Conservation (phyloP, 2,797 vertebrate species). For the Xenentodon cancila region DNA sequence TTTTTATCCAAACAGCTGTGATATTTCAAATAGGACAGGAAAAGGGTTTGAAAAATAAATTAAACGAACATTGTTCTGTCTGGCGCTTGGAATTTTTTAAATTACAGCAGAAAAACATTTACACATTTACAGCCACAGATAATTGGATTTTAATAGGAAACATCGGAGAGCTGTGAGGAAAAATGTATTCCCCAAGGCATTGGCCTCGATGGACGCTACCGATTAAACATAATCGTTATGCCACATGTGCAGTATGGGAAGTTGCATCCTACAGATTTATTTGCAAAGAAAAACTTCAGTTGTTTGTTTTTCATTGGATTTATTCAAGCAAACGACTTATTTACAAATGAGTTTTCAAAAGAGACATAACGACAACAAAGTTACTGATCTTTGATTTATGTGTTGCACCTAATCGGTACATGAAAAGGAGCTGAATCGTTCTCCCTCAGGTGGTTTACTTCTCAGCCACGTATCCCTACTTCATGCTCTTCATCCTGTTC, state of each 20-base stretch:
- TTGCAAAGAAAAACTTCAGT: constrained; percentile 25
- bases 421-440: background rate
- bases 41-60: background rate
- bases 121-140: constrained; percentile 53
- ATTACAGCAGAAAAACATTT: constrained; percentile 57
- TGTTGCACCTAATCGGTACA: background rate
- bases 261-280: constrained; percentile 28
- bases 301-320: constrained; percentile 6
- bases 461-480: constrained; percentile 93
- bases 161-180: constrained; percentile 42
- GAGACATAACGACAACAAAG: background rate
- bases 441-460: constrained; percentile 90
- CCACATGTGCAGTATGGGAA: constrained; percentile 34
- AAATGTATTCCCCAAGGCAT: constrained; percentile 51
- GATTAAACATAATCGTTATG: constrained; percentile 67
- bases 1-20: constrained; percentile 7
- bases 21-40: constrained; percentile 21
- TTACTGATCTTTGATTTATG: background rate
- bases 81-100: constrained; percentile 30
- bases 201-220: constrained; percentile 64
- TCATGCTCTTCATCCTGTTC: constrained; percentile 93
- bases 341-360: constrained; percentile 6
- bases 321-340: constrained; percentile 7
- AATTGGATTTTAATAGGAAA: constrained; percentile 74
- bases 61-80: background rate